A percentile compares a stretch with the other conserved stretches of the same genome.
phyloP scores from a whole-genome alignment of 2,797 vertebrate genomes.

The Lycodopsis pacificus region DNA sequence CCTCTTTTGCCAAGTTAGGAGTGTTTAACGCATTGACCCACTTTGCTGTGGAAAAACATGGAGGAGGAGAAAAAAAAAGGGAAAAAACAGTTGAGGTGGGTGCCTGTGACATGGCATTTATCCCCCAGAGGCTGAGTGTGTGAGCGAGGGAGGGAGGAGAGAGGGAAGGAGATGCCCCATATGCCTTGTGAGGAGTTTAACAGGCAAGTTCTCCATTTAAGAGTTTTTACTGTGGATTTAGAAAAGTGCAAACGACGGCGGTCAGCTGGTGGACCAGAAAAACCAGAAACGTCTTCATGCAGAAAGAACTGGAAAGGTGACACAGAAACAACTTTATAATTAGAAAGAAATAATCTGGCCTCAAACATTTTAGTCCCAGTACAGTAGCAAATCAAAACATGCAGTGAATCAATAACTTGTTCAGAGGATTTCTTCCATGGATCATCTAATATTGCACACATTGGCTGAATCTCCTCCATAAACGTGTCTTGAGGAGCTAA shows the following conservation, averaged over 20 bases:
- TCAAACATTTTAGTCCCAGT: not conserved
- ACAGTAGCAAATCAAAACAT: not conserved
- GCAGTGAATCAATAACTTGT: conserved; percentile 14
- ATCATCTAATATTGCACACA: conserved; percentile 57
- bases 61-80: conserved; percentile 19
- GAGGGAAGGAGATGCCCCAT: conserved; percentile 41
- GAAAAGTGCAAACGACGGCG: conserved; percentile 22
- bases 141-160: conserved; percentile 33
- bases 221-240: conserved; percentile 28
- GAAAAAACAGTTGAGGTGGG: conserved; percentile 59
- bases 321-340: not conserved
- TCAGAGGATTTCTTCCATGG: conserved; percentile 44
- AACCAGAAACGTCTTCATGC: not conserved
- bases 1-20: conserved; percentile 78
- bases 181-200: conserved; percentile 57
- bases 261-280: conserved; percentile 16
- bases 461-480: conserved; percentile 44
- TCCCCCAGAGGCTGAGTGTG: conserved; percentile 47
- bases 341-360: not conserved
- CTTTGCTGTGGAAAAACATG: conserved; percentile 81
- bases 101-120: conserved; percentile 72
- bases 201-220: conserved; percentile 30
- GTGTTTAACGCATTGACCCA: conserved; percentile 87
- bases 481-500: conserved; percentile 24
- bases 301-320: not conserved